A percentile compares a stretch with the other conserved stretches of the same genome.
Conservation (phyloP, 2,888 invertebrate species). For the Oscheius sp. region DNA sequence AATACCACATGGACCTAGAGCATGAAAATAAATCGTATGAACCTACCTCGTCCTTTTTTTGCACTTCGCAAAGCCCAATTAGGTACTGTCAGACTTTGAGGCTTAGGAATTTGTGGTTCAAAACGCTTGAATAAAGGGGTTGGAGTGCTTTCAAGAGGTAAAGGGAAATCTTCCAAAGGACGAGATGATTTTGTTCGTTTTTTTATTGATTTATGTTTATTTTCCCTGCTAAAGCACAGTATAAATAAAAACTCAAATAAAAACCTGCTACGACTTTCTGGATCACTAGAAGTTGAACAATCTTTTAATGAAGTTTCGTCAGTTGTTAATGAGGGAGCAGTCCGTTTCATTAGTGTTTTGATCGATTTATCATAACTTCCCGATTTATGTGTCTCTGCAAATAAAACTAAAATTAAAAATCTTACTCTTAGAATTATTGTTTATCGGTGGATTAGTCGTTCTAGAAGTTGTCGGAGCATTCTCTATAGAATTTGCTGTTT, state of each 20-base stretch:
- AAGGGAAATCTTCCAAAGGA: neutral
- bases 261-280: constrained; percentile 13
- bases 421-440: neutral
- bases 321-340: neutral
- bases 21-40: neutral
- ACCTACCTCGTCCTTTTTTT: constrained; percentile 7
- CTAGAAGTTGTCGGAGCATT: neutral
- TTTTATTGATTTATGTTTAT: neutral
- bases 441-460: neutral
- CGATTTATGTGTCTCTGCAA: neutral
- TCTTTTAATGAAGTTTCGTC: neutral
- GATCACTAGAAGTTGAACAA: constrained; percentile 7
- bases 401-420: neutral
- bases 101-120: constrained; percentile 31
- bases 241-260: neutral
- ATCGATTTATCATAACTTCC: too few species aligned
- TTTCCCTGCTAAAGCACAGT: neutral
- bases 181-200: neutral
- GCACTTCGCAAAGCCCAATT: neutral
- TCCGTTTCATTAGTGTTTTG: neutral
- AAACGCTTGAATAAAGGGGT: constrained; percentile 27
- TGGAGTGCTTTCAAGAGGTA: constrained; percentile 9
- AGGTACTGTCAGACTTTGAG: constrained; percentile 6
- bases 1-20: constrained; percentile 49
- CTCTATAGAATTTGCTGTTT: neutral